Percentiles rank a stretch among this genome's conserved stretches.
These are phyloP conservation scores for Mayetiola destructor DNA, from an alignment of 2,888 invertebrate species.

Conservation along the genomic window DNA sequence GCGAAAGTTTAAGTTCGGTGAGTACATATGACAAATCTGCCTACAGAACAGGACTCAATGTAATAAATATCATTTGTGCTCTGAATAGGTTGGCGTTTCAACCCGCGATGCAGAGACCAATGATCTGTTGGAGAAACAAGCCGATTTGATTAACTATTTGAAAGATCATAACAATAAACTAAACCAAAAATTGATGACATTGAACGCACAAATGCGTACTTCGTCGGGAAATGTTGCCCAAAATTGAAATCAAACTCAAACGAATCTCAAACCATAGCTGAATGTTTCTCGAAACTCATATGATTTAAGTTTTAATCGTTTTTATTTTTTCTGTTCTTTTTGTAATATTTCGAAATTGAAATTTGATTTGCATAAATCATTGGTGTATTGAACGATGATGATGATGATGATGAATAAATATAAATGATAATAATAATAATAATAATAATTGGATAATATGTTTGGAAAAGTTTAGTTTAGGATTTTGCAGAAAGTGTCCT, in stretches of 20 bases:
- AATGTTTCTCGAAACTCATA: no score
- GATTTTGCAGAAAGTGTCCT: neutral
- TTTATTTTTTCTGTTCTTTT: no score
- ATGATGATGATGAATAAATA: no score
- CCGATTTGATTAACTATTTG: conserved; percentile 52
- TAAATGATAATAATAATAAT: no score
- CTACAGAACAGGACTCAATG: neutral
- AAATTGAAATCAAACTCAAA: no score
- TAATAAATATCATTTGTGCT: neutral
- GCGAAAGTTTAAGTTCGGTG: neutral
- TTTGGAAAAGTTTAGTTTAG: no score
- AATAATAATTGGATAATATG: no score
- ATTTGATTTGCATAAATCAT: no score
- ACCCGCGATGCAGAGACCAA: neutral
- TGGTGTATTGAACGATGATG: no score
- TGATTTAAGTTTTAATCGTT: no score
- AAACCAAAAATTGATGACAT: conserved; percentile 47
- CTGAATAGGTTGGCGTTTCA: neutral
- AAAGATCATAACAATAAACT: conserved; percentile 51
- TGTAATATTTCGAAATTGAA: no score
- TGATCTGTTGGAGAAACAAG: conserved; percentile 28
- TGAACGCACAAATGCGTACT: conserved; percentile 32
- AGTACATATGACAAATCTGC: neutral
- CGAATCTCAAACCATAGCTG: no score
- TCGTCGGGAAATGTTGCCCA: neutral